Percentiles rank a stretch among this genome's conserved stretches.
Evolutionary conservation across 2,797 vertebrate species (phyloP).

Genomic region (Anisognathus igniventris): DNA sequence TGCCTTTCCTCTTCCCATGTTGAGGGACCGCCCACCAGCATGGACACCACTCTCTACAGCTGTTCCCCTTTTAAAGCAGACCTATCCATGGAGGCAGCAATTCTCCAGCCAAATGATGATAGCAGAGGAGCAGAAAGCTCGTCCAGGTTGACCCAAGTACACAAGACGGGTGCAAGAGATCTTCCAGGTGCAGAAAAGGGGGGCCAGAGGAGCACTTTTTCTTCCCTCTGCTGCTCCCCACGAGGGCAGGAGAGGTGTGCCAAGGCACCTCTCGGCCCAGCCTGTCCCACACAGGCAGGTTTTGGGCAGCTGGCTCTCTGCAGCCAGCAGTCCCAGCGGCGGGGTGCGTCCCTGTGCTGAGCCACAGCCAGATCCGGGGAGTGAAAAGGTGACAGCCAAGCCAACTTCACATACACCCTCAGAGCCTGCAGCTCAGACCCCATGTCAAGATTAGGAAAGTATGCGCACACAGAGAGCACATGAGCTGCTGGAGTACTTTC

Average conservation of each 20-base stretch:
- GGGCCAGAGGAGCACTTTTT: not conserved
- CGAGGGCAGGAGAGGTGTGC: not conserved
- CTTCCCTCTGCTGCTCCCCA: not conserved
- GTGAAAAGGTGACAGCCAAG: conserved; percentile 48
- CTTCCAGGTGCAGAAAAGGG: not conserved
- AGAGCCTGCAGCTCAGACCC: conserved; percentile 48
- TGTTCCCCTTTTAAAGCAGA: not conserved
- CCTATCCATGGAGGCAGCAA: not conserved
- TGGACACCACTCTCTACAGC: not conserved
- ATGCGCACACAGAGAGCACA: conserved; percentile 56
- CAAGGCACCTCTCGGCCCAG: not conserved
- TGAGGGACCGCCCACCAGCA: not conserved
- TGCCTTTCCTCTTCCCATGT: not conserved
- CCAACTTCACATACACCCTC: conserved; percentile 26
- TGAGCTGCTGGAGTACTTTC: conserved; percentile 35
- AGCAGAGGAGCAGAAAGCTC: not conserved
- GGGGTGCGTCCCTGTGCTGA: not conserved
- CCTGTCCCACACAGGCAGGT: not conserved
- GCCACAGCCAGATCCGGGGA: not conserved
- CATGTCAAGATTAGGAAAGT: conserved; percentile 67
- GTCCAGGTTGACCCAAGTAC: not conserved
- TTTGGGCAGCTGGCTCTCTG: not conserved
- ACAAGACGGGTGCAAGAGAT: not conserved
- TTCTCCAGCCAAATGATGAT: not conserved
- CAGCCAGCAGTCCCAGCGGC: not conserved